Evolutionary conservation across 1,140 invertebrate genomes (phyloP).

Genomic region (Heliconius eleuchia): DNA sequence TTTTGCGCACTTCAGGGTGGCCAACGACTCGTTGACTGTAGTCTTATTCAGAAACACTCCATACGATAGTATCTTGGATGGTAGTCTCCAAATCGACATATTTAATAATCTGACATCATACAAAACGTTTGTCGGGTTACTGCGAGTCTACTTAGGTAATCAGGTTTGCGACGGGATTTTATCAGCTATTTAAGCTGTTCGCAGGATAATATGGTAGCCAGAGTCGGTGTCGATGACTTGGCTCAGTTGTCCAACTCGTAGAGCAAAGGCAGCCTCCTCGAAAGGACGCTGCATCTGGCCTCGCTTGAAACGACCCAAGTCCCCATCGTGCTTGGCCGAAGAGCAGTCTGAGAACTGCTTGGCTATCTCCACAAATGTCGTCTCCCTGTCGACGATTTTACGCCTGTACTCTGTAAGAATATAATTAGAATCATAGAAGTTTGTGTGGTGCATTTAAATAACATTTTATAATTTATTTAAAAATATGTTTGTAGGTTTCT

Average conservation of each 20-base stretch:
- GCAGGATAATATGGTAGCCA: conserved; percentile 96
- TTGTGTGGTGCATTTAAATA: no score
- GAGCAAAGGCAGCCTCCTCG: conserved; percentile 94
- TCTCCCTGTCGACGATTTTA: conserved; percentile 89
- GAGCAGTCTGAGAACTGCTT: conserved; percentile 96
- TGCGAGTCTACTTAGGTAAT: neutral
- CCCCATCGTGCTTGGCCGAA: conserved; percentile 95
- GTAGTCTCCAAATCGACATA: no score
- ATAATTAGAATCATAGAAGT: neutral
- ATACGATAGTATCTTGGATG: no score
- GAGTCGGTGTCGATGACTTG: conserved; percentile 95
- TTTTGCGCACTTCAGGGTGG: no score
- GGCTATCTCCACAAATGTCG: conserved; percentile 92
- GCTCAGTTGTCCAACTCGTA: conserved; percentile 95
- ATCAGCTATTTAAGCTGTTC: conserved; percentile 86
- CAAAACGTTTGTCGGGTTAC: no score
- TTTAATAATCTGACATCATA: no score
- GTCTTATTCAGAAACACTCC: no score
- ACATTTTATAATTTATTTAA: no score
- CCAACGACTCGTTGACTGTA: no score
- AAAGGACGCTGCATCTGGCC: conserved; percentile 98
- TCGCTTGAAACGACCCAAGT: conserved; percentile 93
- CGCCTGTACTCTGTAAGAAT: conserved; percentile 86
- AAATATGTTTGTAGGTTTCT: no score
- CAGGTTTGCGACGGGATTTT: neutral